These are phyloP conservation scores for Heliocidaris tuberculata DNA, from an alignment of 35 echinoderm and acorn worm species.

Conservation along the genomic window DNA sequence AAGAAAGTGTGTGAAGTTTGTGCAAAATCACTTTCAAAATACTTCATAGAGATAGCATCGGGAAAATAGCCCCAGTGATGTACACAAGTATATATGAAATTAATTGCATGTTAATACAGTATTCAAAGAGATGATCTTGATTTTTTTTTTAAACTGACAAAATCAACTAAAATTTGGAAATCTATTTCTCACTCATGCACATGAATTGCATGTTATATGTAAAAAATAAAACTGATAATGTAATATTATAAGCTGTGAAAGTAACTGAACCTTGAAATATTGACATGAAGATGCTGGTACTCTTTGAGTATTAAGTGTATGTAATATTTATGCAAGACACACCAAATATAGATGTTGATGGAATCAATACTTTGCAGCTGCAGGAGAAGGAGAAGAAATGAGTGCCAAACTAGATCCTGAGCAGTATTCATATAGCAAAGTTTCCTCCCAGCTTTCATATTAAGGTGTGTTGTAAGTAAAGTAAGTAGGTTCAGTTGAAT, in stretches of 20 bases:
- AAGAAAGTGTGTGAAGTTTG: background rate
- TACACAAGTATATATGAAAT: too few species aligned
- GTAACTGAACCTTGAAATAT: background rate
- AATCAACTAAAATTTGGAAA: background rate
- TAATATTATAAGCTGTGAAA: background rate
- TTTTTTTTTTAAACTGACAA: background rate
- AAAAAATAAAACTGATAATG: background rate
- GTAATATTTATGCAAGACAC: background rate
- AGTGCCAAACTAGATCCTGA: background rate
- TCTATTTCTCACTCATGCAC: background rate
- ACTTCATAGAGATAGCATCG: background rate
- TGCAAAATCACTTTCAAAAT: background rate
- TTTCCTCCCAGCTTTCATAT: background rate
- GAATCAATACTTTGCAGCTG: background rate
- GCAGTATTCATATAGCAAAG: background rate
- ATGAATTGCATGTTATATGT: background rate
- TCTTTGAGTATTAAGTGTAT: background rate
- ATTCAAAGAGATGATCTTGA: background rate
- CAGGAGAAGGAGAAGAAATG: background rate
- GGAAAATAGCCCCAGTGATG: too few species aligned
- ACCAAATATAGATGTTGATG: constrained; percentile 2
- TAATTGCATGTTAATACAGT: background rate
- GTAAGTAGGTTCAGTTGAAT: background rate
- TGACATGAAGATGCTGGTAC: background rate
- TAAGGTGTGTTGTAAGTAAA: background rate